Base-by-base conservation (phyloP, 1,140 invertebrate genomes). In the Aporrectodea caliginosa region DNA sequence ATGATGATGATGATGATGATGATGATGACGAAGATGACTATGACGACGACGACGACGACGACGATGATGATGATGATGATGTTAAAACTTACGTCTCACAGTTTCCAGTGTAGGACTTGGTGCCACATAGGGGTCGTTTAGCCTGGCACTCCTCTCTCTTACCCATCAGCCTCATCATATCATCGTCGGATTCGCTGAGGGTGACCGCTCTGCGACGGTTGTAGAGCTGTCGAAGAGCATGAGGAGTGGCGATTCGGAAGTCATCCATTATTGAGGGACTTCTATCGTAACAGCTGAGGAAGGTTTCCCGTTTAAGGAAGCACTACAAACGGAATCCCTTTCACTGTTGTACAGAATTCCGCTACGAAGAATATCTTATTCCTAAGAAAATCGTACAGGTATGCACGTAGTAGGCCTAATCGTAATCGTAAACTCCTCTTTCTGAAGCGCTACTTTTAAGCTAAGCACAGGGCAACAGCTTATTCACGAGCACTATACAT, bases 1-100 rank as follows among this genome's bases (percentile, higher is more conserved):
- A 58, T 22, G 43, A 58, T 58, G 43, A 58, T 58, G 43, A 58
- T 58, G 43, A 58, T 58, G 43, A 58, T 58, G 43, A 58, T 58
- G 43, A 58, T 22, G 43, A 58, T 58, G 43, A 58, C 22, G 43
- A 58, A 12, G 43, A 58, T 22, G 22, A 58, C 6, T 58, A 58
- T 12, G 6, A 6, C 43, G 22, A 58, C 6, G 6, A 12, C 43
- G 22, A 58, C 43, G 43, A 22, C 43, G 6, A 12, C 22, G 43
- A 58, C 43, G 43, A 22, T 58, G 6, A 6, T 58, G 43, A 22
- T 58, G 43, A 12, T 58, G 6, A 22, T 22, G 43, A 58, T 58
- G 43, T 22, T 6, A 58, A 22, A 58, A 58, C 43, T 58, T 58
- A 58, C 43, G 6, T 22, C 6, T 6, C 43, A 58, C 22, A 12